Base-by-base conservation (phyloP, 1,140 invertebrate genomes). In the Maniola jurtina region DNA sequence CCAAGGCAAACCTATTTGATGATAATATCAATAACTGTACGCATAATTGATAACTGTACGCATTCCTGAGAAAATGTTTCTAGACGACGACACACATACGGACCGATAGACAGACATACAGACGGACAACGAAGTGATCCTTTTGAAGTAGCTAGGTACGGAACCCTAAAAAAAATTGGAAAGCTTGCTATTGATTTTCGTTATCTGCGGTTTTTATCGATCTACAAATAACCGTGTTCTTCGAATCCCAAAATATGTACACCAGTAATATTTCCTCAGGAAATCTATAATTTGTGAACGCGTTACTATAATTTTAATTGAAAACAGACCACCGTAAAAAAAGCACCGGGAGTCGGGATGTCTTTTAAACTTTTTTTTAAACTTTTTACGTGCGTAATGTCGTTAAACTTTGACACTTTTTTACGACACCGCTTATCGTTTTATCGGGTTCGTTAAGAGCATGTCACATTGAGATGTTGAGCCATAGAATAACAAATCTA, bases 321-420 rank as follows among this genome's bases (percentile, higher is more conserved):
- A 76, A 85, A 86, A 84, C 82, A 85, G 34, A 70, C 76, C 66
- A 60, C 57, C 50, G 10, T 63, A 75, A 75, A 76, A n/a, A 59
- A 78, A 63, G 59, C 55, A 38, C 35, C 35, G 55, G 64, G 61
- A 38, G 65, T 48, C 48, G 58, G 50, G 45, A 55, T 15, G 56
- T 64, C 73, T 73, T 78, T 78, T 77, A 75, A 73, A 73, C 64
- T 78, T 81, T 83, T 86, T 76, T 55, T 50, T 50, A 50, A 11
- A 11, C 13, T 45, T 50, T 55, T 55, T 55, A 77, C 71, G 48
- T 36, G 42, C 66, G 60, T 72, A 71, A 80, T 80, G 74, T 77
- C 79, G 80, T 82, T 85, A 84, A 80, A 75, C 71, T 80, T 83
- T 81, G 83, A 83, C 81, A 80, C 80, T 79, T 85, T 83, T 84